phyloP scores from a whole-genome alignment of 2,797 vertebrate species.

The Cynopterus sphinx region DNA sequence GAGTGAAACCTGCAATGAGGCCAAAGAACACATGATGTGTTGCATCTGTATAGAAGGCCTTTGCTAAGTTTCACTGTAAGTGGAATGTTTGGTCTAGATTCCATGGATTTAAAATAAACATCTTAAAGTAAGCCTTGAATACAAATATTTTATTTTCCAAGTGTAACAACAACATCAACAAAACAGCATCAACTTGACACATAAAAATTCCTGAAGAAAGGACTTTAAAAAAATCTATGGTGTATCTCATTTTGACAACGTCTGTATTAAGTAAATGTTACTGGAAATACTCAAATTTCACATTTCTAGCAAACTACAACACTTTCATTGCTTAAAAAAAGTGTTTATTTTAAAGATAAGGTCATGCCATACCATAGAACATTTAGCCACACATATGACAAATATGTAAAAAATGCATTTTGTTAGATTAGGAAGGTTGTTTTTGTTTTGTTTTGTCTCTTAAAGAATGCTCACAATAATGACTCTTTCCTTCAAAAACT shows the following conservation, averaged over 20 bases:
- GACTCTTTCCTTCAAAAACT: neutral
- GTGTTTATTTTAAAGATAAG: slow-evolving; percentile 40
- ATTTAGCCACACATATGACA: neutral
- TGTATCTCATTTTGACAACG: neutral
- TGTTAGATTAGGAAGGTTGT: neutral
- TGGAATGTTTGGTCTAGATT: neutral
- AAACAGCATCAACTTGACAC: neutral
- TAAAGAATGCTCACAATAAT: neutral
- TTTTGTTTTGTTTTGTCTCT: neutral
- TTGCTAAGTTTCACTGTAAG: neutral
- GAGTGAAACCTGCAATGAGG: neutral
- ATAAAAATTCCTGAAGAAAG: neutral
- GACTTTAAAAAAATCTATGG: neutral
- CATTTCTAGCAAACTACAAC: neutral
- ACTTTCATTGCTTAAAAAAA: neutral
- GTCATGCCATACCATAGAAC: neutral
- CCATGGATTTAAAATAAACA: slow-evolving; percentile 5
- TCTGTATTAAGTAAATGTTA: neutral
- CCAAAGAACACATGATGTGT: neutral
- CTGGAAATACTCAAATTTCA: neutral
- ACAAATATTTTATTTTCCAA: neutral
- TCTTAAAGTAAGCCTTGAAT: neutral
- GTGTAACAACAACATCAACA: neutral
- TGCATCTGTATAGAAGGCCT: neutral
- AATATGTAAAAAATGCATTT: slow-evolving; percentile 42